A percentile compares a stretch with the other conserved stretches of the same genome.
Conservation (phyloP, 2,797 vertebrate species). For the Ispidina lecontei region DNA sequence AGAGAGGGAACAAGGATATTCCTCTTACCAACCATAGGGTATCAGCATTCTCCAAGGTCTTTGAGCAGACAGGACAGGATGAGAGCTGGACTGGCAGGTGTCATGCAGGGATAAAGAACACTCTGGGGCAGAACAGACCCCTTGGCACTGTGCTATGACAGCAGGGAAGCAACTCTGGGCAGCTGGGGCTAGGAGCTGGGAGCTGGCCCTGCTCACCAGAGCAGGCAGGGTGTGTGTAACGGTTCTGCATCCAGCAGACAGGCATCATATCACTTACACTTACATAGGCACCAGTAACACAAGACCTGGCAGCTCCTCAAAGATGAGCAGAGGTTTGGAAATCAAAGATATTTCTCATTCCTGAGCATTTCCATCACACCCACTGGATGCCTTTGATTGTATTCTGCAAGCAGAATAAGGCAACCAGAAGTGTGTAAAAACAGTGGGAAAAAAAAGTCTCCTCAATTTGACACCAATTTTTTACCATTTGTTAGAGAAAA, state of each 20-base stretch:
- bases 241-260: neutral
- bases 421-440: neutral
- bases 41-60: neutral
- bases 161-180: neutral
- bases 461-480: neutral
- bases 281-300: neutral
- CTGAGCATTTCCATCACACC: neutral
- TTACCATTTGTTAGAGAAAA: neutral
- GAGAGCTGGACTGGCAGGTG: neutral
- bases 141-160: neutral
- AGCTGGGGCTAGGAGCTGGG: neutral
- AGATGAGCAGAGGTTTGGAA: conserved; percentile 12
- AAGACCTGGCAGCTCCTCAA: neutral
- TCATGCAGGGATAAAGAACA: neutral
- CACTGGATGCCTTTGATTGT: neutral
- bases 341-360: conserved; percentile 13
- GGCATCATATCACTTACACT: neutral
- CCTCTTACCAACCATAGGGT: neutral
- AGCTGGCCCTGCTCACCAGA: neutral
- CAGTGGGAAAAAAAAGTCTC: neutral
- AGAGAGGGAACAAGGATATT: neutral
- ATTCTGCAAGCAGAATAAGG: neutral
- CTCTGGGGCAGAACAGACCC: neutral
- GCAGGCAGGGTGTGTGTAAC: accelerated
- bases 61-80: neutral